Percentiles rank a stretch among this genome's conserved stretches.
These are phyloP conservation scores for Coilia nasus DNA, from an alignment of 2,797 vertebrate genomes.

Conservation along the genomic window DNA sequence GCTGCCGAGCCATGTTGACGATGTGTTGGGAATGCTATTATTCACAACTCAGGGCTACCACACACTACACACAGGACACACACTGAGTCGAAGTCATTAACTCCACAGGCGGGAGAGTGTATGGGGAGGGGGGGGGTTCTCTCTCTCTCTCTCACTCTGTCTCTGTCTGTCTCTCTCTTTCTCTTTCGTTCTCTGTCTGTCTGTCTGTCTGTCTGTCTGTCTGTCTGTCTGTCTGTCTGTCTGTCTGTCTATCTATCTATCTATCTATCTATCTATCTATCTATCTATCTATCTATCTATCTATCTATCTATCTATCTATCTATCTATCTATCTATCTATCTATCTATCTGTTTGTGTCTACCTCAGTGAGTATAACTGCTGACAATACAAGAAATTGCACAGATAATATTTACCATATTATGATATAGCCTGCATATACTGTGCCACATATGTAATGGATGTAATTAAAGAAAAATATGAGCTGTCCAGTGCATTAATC, in stretches of 20 bases:
- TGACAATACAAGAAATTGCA: background rate
- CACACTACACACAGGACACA: background rate
- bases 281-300: too few species aligned
- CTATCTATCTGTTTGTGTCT: too few species aligned
- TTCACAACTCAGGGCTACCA: background rate
- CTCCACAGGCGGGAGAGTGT: constrained; percentile 9
- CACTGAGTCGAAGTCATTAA: background rate
- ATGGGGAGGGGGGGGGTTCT: background rate
- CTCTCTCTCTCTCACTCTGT: background rate
- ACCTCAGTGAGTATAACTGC: too few species aligned
- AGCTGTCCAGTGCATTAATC: background rate
- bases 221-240: background rate
- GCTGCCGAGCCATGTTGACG: background rate
- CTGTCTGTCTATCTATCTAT: too few species aligned
- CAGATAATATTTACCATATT: background rate
- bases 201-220: background rate
- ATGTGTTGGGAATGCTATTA: background rate
- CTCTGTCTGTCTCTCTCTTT: too few species aligned
- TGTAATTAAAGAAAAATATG: background rate
- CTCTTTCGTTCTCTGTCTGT: too few species aligned
- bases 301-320: too few species aligned
- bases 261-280: too few species aligned
- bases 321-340: too few species aligned
- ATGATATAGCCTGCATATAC: background rate
- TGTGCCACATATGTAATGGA: background rate